Evolutionary conservation across 2,113 vertebrate species (phyloP).

Genomic region (Myrmecobius fasciatus): DNA sequence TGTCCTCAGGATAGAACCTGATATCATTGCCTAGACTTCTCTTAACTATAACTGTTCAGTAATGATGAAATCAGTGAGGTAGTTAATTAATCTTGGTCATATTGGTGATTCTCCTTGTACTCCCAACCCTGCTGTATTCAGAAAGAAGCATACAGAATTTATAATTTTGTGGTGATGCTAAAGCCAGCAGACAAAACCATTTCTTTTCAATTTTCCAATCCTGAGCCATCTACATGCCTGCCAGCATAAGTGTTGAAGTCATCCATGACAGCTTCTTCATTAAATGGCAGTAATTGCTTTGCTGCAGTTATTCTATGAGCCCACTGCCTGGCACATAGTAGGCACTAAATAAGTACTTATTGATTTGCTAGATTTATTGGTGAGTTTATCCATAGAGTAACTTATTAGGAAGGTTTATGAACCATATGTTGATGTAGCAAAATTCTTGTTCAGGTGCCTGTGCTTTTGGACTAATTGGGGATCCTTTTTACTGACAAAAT

Average conservation of each 20-base stretch:
- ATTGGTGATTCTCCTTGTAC: accelerated
- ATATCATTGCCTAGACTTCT: not conserved
- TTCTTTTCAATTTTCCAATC: not conserved
- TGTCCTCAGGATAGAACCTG: not conserved
- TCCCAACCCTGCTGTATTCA: accelerated
- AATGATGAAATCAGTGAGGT: not conserved
- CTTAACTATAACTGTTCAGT: not conserved
- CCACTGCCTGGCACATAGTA: not conserved
- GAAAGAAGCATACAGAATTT: not conserved
- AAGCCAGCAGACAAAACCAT: not conserved
- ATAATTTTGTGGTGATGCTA: not conserved
- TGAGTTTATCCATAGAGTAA: not conserved
- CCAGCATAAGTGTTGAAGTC: not conserved
- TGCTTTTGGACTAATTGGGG: not conserved
- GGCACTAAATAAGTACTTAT: not conserved
- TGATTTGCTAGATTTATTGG: not conserved
- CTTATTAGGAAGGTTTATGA: not conserved
- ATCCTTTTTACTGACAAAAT: not conserved
- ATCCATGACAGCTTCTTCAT: not conserved
- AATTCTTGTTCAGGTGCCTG: not conserved
- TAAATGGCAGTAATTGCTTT: not conserved
- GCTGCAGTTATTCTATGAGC: not conserved
- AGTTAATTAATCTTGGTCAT: not conserved
- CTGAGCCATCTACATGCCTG: not conserved
- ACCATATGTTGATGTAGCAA: not conserved